Conservation (phyloP, 2,888 invertebrate genomes). For the Melieria picta region DNA sequence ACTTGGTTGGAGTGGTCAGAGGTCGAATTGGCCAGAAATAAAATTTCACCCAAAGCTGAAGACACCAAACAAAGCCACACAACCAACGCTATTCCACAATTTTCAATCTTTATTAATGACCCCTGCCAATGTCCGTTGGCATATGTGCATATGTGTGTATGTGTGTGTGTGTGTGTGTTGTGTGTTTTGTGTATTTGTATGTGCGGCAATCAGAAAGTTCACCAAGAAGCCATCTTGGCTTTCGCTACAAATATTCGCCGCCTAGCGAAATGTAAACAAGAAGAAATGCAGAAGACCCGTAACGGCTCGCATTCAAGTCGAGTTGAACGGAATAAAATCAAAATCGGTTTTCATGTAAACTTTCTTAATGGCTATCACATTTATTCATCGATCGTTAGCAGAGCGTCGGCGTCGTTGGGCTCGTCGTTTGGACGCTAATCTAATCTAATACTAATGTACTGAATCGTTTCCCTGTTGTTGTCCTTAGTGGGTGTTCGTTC, state of each 20-base stretch:
- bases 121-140: neutral
- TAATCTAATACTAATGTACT: conserved; percentile 52
- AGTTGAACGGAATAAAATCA: neutral
- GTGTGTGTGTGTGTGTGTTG: too few relatives aligned
- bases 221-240: neutral
- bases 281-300: too few relatives aligned
- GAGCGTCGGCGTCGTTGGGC: neutral
- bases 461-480: neutral
- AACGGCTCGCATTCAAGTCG: too few relatives aligned
- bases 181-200: neutral
- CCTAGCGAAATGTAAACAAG: neutral
- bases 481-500: neutral
- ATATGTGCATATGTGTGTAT: too few relatives aligned
- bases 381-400: conserved; percentile 4
- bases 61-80: neutral
- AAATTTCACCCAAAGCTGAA: neutral
- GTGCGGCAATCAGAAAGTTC: neutral
- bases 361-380: neutral
- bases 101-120: conserved; percentile 16
- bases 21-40: neutral
- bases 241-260: conserved; percentile 6
- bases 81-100: neutral
- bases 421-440: conserved; percentile 44
- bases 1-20: neutral
- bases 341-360: neutral